Percentiles rank a stretch among this genome's conserved stretches.
These are phyloP conservation scores for Dinothrombium tinctorium DNA, from an alignment of 1,140 invertebrate genomes.

Conservation along the genomic window DNA sequence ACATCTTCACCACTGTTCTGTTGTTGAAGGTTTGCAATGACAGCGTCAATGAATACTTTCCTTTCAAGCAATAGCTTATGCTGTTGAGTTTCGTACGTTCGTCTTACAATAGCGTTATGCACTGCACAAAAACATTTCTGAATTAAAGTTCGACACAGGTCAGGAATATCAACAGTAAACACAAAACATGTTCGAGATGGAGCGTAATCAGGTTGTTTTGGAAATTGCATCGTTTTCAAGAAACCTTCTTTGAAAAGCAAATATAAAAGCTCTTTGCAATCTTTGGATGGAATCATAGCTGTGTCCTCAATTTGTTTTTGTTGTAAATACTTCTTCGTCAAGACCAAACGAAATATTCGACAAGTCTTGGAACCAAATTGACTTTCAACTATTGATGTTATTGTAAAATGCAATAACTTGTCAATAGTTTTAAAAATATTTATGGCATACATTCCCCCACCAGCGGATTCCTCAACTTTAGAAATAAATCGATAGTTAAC, in stretches of 20 bases:
- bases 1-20: slow-evolving; percentile 46
- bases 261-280: slow-evolving; percentile 58
- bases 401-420: slow-evolving; percentile 36
- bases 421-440: slow-evolving; percentile 35
- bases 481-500: slow-evolving; percentile 35
- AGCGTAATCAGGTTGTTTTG: slow-evolving; percentile 27
- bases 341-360: slow-evolving; percentile 57
- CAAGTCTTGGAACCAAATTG: slow-evolving; percentile 59
- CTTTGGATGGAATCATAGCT: slow-evolving; percentile 66
- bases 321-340: slow-evolving; percentile 49
- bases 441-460: slow-evolving; percentile 47
- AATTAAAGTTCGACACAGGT: slow-evolving; percentile 40
- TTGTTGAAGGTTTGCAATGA: slow-evolving; percentile 44
- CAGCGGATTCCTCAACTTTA: slow-evolving; percentile 40
- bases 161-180: slow-evolving; percentile 34
- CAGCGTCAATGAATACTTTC: slow-evolving; percentile 49
- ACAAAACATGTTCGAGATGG: slow-evolving; percentile 44
- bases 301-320: slow-evolving; percentile 64
- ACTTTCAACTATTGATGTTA: slow-evolving; percentile 52
- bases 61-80: slow-evolving; percentile 57
- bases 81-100: slow-evolving; percentile 31
- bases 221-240: slow-evolving; percentile 41
- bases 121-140: slow-evolving; percentile 50
- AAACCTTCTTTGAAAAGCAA: slow-evolving; percentile 55
- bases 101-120: slow-evolving; percentile 38